Percentiles rank a stretch among this genome's conserved stretches.
phyloP scores from a whole-genome alignment of 1,140 invertebrate genomes.

The Fopius arisanus region DNA sequence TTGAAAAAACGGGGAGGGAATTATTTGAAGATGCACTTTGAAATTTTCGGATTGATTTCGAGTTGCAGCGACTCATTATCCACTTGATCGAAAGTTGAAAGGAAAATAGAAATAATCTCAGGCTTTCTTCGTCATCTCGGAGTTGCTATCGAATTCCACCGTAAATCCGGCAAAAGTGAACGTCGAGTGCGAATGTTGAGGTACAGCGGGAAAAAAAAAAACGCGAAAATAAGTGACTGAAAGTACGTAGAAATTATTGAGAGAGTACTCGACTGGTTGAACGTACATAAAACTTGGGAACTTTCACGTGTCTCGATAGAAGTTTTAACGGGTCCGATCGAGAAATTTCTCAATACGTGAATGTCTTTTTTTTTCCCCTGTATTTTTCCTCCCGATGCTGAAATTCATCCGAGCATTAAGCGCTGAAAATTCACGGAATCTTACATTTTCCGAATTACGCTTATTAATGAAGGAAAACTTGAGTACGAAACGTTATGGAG shows the following conservation, averaged over 20 bases:
- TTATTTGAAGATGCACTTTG: too few species aligned
- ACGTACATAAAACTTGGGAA: not conserved
- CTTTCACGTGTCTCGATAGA: not conserved
- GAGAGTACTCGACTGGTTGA: not conserved
- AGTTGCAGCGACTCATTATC: too few species aligned
- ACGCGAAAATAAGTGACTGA: not conserved
- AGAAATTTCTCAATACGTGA: constrained; percentile 4
- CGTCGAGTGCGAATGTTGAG: not conserved
- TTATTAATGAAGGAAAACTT: not conserved
- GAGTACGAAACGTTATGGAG: not conserved
- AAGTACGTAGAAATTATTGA: constrained; percentile 5
- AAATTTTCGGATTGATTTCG: too few species aligned
- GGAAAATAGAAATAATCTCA: too few species aligned
- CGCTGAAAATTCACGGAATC: not conserved
- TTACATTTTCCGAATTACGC: not conserved
- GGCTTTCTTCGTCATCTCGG: too few species aligned
- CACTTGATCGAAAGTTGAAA: too few species aligned
- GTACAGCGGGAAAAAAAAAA: not conserved
- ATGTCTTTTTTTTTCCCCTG: not conserved
- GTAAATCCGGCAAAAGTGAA: not conserved
- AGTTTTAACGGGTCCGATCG: constrained; percentile 8
- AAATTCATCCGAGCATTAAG: not conserved
- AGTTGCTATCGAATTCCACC: too few species aligned
- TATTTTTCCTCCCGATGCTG: not conserved
- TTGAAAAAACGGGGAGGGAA: too few species aligned